Base-by-base conservation (phyloP, 2,797 vertebrate species). In the Varecia variegata region DNA sequence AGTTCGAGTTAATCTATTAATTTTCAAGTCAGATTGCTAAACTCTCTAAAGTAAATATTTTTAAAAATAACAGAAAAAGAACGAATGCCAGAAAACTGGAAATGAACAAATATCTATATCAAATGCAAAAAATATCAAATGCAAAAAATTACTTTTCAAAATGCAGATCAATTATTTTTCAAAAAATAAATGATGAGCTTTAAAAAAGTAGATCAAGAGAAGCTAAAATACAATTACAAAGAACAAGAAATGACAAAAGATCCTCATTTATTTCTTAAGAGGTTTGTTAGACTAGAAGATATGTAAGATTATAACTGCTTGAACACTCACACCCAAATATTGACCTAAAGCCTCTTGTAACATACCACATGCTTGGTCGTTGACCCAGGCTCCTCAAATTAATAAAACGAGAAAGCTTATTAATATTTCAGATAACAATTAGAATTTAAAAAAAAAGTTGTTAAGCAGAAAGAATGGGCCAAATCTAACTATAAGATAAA, bases 101-200 rank as follows among this genome's bases (percentile, higher is more conserved):
- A 38, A 74, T 47, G 21, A 94, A 79, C 25, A 62, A 84, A 84
- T 62, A 62, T 30, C 30, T 23, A 89, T 30, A 74, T 20, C 58
- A 95, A 94, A 86, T 74, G 27, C 2, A 83, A 92, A 94, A 94
- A 67, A 60, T 30, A 74, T 20, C 58, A 95, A 94, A 86, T 74
- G 27, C 2, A 83, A 92, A 94, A 94, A 67, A 60, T 30, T 62
- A 81, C 32, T 68, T 81, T 15, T 74, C 52, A 86, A 93, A 86
- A 89, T 79, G n/a, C 6, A 77, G 35, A 71, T 45, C 7, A 35
- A 71, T 83, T 70, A 52, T 18, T 76, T 93, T 38, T 54, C 52
- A 73, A 52, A 92, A 84, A 60, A 43, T 71, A 5, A 70, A 56
- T 70, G 27, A 80, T 71, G 12, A 88, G 14, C 32, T 67, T 52